Evolutionary conservation across 2,888 invertebrate species (phyloP), one percentile per base, ranked within the genome.

Genomic region (Ephialtes manifestator): DNA sequence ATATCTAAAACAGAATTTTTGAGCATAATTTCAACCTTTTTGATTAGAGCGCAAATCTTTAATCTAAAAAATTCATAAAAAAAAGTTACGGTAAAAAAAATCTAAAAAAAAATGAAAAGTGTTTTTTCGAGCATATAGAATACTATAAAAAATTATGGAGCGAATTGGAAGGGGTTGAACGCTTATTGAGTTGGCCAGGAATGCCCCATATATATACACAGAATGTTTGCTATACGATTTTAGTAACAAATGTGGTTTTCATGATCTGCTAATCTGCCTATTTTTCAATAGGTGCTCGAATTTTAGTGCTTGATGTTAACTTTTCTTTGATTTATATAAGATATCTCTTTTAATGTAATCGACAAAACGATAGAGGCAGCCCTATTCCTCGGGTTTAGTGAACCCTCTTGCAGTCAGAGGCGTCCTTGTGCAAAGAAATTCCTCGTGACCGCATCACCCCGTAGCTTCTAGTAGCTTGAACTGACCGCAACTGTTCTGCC

Each of bases 401-500:
- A 63, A 63, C 65, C 20, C 65, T 39, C 65, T 5, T 8, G n/a
- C 35, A 28, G 63, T 63, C 10, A 39, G 8, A 43, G 39, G 18
- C 65, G 65, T 65, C 65, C 39, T 65, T 39, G 70, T 43, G 53
- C 43, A 39, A 71, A 53, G 63, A 35, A 81, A 68, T 68, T 76
- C 65, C 71, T 55, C 24, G 70, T 46, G 60, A 81, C 75, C 65
- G 53, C 72, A 78, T 72, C 67, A 28, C 31, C 48, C 68, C 48
- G 53, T 48, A 4, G 20, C 55, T 20, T 86, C 82, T 86, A 87
- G 86, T 87, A 86, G 86, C 71, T 86, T 87, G 87, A 87, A 87
- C 84, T 86, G 86, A 82, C 91, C 90, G 89, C 92, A 92, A 92
- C 89, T 91, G 92, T 92, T 90, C 88, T 91, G 92, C 92, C 92